Evolutionary conservation across 2,888 invertebrate genomes (phyloP), one percentile per base, ranked within the genome.

Genomic region (Drosophila suboccidentalis): DNA sequence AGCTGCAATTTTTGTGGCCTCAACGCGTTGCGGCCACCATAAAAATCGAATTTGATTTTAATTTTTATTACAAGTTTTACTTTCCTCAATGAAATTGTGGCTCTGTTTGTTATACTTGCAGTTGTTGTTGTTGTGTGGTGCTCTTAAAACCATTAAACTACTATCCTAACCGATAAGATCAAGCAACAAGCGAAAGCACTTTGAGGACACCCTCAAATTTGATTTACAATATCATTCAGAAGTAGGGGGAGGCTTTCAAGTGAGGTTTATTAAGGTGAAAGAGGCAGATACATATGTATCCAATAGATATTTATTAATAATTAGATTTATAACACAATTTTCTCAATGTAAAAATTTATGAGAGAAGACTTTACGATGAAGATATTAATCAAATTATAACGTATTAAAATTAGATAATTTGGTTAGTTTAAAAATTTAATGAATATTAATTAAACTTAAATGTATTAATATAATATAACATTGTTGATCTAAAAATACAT

Each of bases 131-230:
- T 51, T 67, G 68, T 62, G 15, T 47, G 15, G 17, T 55, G 51
- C 43, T 32, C 13, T 60, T 54, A 41, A 63, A 61, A 32, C 64
- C 73, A 71, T 74, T 62, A 78, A 71, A 80, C 76, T 66, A 76
- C 73, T 71, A 74, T 57, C 62, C 62, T 41, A 19, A 19, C 13
- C 26, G 84, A 87, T 83, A 77, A 74, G 62, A 79, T 81, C 38
- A n/a, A 43, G 64, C 71, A 76, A 84, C 84, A 84, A 80, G 87
- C 87, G 82, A 84, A 84, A 75, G 87, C 84, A 84, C 84, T 84
- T 80, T 64, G 64, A 49, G 63, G 22, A 53, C 67, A 29, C 53
- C 59, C 51, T 26, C 62, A 49, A 68, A 76, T 75, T 73, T 73
- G 59, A 70, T 62, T 66, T 65, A 72, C 60, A 61, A 79, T 71